Evolutionary conservation across 2,888 invertebrate genomes (phyloP), one percentile per base, ranked within the genome.

Genomic region (Bombyx huttoni): DNA sequence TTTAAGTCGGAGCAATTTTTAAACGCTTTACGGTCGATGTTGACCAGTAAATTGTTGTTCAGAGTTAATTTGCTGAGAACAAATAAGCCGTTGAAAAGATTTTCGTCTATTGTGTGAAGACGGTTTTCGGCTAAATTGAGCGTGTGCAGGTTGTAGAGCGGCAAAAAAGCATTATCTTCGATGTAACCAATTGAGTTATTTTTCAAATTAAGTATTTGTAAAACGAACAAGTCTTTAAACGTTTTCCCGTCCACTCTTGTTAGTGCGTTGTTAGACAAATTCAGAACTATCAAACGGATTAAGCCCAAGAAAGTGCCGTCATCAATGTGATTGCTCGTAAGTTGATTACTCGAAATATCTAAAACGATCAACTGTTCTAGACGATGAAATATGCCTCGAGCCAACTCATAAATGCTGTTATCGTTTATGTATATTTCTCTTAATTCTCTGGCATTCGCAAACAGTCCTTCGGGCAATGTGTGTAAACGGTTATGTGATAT

Each of bases 111-210:
- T 48, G 94, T 92, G 71, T 94, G 94, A 51, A 97, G 86, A 51
- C 94, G 90, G 78, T 98, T 98, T 78, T 96, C 94, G 46, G 96
- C 95, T 59, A 98, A 84, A 75, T 97, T 97, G 51, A 98, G 83
- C 7, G 96, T 96, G 78, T 96, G 95, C 62, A 98, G 87, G 79
- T 97, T 96, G 81, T 96, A 95, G 50, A 97, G 89, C 1, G 96
- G 95, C 68, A 94, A 77, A 70, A 98, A 97, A 49, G 96, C 94
- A 70, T 95, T 94, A 67, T 95, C 94, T 87, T 95, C 95, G 60
- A 96, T 93, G 69, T 94, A 94, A n/a, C 94, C 94, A 67, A 97
- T 94, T 8, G 94, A 94, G 74, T 97, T 97, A 75, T 96, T 96
- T 67, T 94, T 92, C 65, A 97, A 89, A 76, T 95, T 94, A 53